Evolutionary conservation across 1,140 invertebrate species (phyloP), one percentile per base, ranked within the genome.

Genomic region (Hyphantria cunea): DNA sequence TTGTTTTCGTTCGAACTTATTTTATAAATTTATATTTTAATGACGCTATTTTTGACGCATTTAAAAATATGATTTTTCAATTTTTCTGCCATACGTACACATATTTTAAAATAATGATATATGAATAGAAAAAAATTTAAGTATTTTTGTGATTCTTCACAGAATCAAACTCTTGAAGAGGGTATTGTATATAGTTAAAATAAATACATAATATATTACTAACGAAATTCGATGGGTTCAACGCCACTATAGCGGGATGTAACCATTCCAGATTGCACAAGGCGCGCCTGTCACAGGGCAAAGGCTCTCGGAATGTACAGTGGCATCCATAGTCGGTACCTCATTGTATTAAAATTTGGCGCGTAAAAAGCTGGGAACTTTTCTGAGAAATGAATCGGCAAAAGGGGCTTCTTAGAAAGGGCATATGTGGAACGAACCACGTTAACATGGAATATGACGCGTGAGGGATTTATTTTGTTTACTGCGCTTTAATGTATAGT

Each of bases 321-420:
- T 72, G 70, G 63, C 70, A 68, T 61, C 70, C n/a, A n/a, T n/a
- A n/a, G n/a, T n/a, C n/a, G n/a, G 70, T 60, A 66, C 47, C 64
- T 71, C 54, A 73, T 78, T 80, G 72, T 82, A 78, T 78, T 74
- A 74, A 82, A 82, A 79, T 82, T 82, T 80, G 69, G 75, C 75
- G 72, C 74, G 74, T 76, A 73, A 82, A 82, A 86, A 78, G 62
- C 63, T 68, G 70, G 68, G 70, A 70, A 68, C 61, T 68, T 53
- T 84, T 86, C 78, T 65, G 41, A 78, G 80, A 83, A 84, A 67
- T 64, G 15, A 70, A 47, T 58, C 42, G 45, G 53, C 68, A 70
- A 72, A 62, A 74, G 70, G 74, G 68, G 60, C 51, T 79, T 78
- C 72, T 64, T 68, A 64, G 74, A 81, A 78, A 48, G 48, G 51